phyloP scores from a whole-genome alignment of 2,888 invertebrate species.

The Tuta absoluta region DNA sequence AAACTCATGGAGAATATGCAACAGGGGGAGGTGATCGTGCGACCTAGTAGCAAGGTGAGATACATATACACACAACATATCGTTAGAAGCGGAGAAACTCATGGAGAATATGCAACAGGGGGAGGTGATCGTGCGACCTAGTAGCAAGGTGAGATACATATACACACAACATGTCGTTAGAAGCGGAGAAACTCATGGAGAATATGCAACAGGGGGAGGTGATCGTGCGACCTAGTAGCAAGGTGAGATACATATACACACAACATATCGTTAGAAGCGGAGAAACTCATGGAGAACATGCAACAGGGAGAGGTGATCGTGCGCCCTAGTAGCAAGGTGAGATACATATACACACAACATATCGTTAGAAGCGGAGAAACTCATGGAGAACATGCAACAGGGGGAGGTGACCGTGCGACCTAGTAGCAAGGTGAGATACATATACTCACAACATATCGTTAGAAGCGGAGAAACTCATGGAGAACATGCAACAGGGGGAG shows the following conservation, averaged over 20 bases:
- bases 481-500: constrained; percentile 95
- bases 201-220: constrained; percentile 98
- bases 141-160: too few relatives aligned
- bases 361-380: constrained; percentile 94
- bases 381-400: constrained; percentile 95
- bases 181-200: constrained; percentile 94
- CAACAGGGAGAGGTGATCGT: too few relatives aligned
- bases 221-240: constrained; percentile 94
- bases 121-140: too few relatives aligned
- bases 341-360: too few relatives aligned
- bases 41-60: constrained; percentile 85
- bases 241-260: too few relatives aligned
- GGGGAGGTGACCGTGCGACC: constrained; percentile 99
- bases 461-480: constrained; percentile 90
- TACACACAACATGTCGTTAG: constrained; percentile 97
- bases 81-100: constrained; percentile 88
- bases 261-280: too few relatives aligned
- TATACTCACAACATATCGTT: constrained; percentile 74
- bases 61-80: neutral
- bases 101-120: constrained; percentile 95
- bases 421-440: constrained; percentile 84
- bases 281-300: too few relatives aligned
- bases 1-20: constrained; percentile 95
- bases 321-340: too few relatives aligned
- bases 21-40: constrained; percentile 97